Evolutionary conservation across 2,797 vertebrate genomes (phyloP).

Genomic region (Gallinago solitaria): DNA sequence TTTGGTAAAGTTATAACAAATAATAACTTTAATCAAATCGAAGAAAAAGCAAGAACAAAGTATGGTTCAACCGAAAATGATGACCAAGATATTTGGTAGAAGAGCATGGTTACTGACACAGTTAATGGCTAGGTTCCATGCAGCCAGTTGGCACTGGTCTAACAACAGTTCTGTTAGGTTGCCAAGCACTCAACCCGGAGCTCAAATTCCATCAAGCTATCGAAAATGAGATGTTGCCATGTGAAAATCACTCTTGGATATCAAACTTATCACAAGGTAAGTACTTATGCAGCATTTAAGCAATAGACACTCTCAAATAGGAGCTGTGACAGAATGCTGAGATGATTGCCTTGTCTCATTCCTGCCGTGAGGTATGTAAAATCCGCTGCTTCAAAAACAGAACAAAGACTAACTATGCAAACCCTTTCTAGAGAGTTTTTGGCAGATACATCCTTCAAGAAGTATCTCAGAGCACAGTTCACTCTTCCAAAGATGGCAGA

Average conservation of each 20-base stretch:
- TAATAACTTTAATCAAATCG: background rate
- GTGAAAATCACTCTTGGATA: background rate
- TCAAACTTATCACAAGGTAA: background rate
- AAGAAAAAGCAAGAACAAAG: background rate
- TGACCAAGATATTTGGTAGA: background rate
- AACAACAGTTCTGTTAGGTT: background rate
- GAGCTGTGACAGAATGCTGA: background rate
- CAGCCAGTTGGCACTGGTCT: background rate
- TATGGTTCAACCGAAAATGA: background rate
- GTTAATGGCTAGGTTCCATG: background rate
- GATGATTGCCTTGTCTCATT: background rate
- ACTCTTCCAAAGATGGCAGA: background rate
- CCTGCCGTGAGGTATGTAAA: background rate
- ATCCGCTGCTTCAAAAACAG: background rate
- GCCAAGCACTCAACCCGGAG: background rate
- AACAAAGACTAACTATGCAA: background rate
- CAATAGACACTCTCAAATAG: background rate
- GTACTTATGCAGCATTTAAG: background rate
- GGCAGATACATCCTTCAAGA: background rate
- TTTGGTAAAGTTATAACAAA: background rate
- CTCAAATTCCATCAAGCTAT: background rate
- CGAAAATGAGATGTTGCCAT: background rate
- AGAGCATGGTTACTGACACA: background rate
- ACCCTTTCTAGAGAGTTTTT: background rate
- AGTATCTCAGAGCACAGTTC: background rate